A percentile compares a stretch with the other conserved stretches of the same genome.
Evolutionary conservation across 2,113 vertebrate species (phyloP).

Genomic region (Apistogramma diplotaenia): DNA sequence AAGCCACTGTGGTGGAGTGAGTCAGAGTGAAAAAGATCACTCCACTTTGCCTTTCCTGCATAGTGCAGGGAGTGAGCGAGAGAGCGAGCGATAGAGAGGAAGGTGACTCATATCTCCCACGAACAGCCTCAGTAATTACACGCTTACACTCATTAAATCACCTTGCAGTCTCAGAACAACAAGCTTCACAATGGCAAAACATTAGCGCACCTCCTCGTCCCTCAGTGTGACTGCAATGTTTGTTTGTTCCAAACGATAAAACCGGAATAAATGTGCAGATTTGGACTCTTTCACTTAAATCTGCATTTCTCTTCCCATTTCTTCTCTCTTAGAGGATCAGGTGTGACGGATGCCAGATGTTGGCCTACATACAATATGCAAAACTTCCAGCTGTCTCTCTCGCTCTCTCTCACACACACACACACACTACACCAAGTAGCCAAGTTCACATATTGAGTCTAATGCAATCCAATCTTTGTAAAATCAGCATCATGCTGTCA

Average conservation of each 20-base stretch:
- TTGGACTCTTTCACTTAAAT: not conserved
- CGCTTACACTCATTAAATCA: conserved; percentile 43
- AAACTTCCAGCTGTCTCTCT: conserved; percentile 46
- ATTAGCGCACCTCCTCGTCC: not conserved
- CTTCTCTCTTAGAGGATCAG: conserved; percentile 8
- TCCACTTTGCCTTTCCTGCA: conserved; percentile 41
- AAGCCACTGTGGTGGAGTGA: conserved; percentile 12
- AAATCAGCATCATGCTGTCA: not conserved
- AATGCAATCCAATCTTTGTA: not conserved
- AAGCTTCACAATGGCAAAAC: not conserved
- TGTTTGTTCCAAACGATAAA: not conserved
- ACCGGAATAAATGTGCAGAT: not conserved
- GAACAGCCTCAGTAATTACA: conserved; percentile 45
- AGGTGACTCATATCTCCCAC: conserved; percentile 47
- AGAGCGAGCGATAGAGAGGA: not conserved
- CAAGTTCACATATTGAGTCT: not conserved
- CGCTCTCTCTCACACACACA: not conserved
- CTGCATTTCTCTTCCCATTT: not conserved
- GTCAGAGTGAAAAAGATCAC: conserved; percentile 33
- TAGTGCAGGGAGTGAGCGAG: not conserved
- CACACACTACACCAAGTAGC: not conserved
- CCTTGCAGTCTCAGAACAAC: conserved; percentile 41
- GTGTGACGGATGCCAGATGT: conserved; percentile 52
- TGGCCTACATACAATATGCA: conserved; percentile 52
- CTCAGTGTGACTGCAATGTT: not conserved